Evolutionary conservation across 2,797 vertebrate species (phyloP).

Genomic region (Sphenodon punctatus): DNA sequence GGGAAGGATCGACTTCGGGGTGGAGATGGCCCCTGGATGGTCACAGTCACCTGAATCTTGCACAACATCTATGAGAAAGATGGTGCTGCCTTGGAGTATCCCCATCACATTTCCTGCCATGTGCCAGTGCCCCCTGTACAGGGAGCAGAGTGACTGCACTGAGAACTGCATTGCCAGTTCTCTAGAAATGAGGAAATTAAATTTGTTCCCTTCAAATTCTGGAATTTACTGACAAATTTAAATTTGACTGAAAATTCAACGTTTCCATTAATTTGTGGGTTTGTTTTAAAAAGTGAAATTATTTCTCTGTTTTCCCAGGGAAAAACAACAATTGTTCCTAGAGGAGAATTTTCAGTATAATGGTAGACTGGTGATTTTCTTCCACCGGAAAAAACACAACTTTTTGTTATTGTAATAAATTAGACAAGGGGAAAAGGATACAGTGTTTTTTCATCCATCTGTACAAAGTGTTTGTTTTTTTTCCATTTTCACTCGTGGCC

Average conservation of each 20-base stretch:
- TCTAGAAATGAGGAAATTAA: not conserved
- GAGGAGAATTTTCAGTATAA: not conserved
- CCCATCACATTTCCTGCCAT: too few relatives aligned
- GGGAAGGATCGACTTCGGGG: too few relatives aligned
- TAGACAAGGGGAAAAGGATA: not conserved
- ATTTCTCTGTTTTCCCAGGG: not conserved
- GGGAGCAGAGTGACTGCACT: too few relatives aligned
- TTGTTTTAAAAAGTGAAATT: not conserved
- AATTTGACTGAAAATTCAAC: not conserved
- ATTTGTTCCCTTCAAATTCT: not conserved
- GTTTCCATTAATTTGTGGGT: not conserved
- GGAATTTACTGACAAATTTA: not conserved
- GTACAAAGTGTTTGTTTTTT: rapidly evolving
- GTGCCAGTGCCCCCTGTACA: too few relatives aligned
- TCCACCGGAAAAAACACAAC: not conserved
- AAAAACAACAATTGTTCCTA: not conserved
- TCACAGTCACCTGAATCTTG: too few relatives aligned
- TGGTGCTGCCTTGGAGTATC: too few relatives aligned
- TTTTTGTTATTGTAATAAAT: not conserved
- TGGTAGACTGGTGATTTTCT: not conserved
- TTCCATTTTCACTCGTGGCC: not conserved
- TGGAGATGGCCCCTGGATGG: too few relatives aligned
- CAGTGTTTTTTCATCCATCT: not conserved
- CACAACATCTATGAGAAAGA: too few relatives aligned
- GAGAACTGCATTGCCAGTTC: too few relatives aligned